A percentile compares a stretch with the other conserved stretches of the same genome.
Conservation (phyloP, 2,113 vertebrate species). For the Oncorhynchus keta region DNA sequence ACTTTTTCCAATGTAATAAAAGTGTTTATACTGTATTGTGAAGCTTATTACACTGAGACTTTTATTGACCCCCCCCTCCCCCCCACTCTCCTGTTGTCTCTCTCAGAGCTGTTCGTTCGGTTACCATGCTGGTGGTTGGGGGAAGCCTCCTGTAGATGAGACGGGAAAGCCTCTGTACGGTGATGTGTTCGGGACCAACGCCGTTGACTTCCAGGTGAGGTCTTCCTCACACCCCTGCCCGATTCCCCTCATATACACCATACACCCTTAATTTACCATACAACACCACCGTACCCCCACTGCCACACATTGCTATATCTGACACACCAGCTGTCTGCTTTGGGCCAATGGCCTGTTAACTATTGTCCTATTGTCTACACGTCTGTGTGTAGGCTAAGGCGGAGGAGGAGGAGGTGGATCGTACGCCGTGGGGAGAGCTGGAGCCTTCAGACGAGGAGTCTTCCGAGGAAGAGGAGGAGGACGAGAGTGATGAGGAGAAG, state of each 20-base stretch:
- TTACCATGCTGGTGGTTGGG: slow-evolving; percentile 92
- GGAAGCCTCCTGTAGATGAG: slow-evolving; percentile 89
- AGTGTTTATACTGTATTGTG: not conserved
- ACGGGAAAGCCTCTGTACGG: slow-evolving; percentile 90
- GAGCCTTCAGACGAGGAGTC: slow-evolving; percentile 91
- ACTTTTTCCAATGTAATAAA: not conserved
- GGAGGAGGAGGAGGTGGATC: slow-evolving; percentile 90
- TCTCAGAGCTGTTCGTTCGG: slow-evolving; percentile 87
- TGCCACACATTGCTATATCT: too few relatives aligned
- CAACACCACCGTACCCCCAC: too few relatives aligned
- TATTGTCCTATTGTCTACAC: too few relatives aligned
- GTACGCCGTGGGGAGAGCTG: slow-evolving; percentile 87
- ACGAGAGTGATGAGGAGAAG: slow-evolving; percentile 93
- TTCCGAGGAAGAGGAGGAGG: slow-evolving; percentile 90
- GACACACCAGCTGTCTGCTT: too few relatives aligned
- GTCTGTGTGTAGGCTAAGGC: slow-evolving; percentile 77
- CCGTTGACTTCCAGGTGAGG: slow-evolving; percentile 84
- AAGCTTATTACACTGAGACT: not conserved
- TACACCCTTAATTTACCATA: too few relatives aligned
- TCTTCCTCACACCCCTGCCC: too few relatives aligned
- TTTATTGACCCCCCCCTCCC: too few relatives aligned
- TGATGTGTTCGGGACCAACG: slow-evolving; percentile 90
- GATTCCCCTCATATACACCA: too few relatives aligned
- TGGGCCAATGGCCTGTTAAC: too few relatives aligned
- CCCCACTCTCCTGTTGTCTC: not conserved